Evolutionary conservation across 2,797 vertebrate genomes (phyloP).

Genomic region (Dendrocincla fuliginosa): DNA sequence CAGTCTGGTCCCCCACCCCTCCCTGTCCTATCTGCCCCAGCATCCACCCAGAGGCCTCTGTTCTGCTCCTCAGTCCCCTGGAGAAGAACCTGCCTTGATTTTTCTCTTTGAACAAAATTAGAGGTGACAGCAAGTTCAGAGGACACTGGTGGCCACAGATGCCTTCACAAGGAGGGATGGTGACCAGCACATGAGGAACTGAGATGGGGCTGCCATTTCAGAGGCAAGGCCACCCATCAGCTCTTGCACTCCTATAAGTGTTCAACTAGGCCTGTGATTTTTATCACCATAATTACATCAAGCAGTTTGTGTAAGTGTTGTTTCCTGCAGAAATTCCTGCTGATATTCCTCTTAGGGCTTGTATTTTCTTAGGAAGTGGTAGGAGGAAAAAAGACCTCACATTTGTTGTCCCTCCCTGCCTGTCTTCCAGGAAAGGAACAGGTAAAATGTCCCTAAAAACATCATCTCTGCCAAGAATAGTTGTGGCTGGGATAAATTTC

Average conservation of each 20-base stretch:
- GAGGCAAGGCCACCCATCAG: not conserved
- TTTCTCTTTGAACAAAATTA: not conserved
- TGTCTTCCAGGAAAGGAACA: not conserved
- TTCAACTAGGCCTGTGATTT: not conserved
- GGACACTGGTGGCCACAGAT: not conserved
- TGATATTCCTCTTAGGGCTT: not conserved
- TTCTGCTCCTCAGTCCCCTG: not conserved
- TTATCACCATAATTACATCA: not conserved
- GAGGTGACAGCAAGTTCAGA: not conserved
- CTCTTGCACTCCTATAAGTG: not conserved
- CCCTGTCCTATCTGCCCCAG: fast-evolving
- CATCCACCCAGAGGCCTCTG: fast-evolving
- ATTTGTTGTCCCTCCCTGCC: not conserved
- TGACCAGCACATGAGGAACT: not conserved
- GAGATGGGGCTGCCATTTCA: not conserved
- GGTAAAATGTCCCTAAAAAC: not conserved
- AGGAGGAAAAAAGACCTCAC: not conserved
- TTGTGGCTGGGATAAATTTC: not conserved
- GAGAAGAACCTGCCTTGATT: not conserved
- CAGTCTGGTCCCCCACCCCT: not conserved
- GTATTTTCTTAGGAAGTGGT: not conserved
- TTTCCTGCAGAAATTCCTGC: not conserved
- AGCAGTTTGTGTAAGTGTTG: not conserved
- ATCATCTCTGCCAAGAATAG: not conserved
- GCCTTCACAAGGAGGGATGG: not conserved